Conservation (phyloP, 2,113 vertebrate genomes). For the Podarcis muralis region DNA sequence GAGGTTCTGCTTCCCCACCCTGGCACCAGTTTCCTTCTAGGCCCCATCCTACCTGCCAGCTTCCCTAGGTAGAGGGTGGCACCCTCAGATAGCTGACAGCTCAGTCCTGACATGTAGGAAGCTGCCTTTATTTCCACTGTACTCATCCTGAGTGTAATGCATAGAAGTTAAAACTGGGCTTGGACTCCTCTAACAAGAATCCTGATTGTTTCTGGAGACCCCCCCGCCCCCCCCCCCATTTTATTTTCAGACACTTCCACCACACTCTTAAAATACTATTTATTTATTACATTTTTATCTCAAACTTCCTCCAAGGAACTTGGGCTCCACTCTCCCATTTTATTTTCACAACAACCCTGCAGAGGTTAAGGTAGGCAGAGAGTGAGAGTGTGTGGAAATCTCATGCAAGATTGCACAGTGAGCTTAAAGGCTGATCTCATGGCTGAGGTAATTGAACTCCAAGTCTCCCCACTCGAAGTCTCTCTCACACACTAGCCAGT, state of each 20-base stretch:
- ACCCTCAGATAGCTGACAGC: no score
- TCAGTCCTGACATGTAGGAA: no score
- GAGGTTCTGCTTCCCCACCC: no score
- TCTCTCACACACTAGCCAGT: no score
- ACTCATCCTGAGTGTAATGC: neutral
- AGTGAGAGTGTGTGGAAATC: no score
- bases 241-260: fast-evolving
- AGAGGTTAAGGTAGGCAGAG: neutral
- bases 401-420: neutral
- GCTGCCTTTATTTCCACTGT: neutral
- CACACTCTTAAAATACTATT: neutral
- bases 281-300: neutral
- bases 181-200: slow-evolving; percentile 12
- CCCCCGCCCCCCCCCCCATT: neutral
- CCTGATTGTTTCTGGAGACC: fast-evolving
- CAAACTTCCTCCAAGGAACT: neutral
- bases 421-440: neutral
- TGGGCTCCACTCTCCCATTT: neutral
- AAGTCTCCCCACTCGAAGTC: neutral
- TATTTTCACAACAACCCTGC: neutral
- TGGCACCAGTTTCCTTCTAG: no score
- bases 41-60: no score
- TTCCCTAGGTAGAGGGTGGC: no score
- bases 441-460: neutral
- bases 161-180: slow-evolving; percentile 12